Conservation (phyloP, 2,888 invertebrate genomes). For the Germaria angustata region DNA sequence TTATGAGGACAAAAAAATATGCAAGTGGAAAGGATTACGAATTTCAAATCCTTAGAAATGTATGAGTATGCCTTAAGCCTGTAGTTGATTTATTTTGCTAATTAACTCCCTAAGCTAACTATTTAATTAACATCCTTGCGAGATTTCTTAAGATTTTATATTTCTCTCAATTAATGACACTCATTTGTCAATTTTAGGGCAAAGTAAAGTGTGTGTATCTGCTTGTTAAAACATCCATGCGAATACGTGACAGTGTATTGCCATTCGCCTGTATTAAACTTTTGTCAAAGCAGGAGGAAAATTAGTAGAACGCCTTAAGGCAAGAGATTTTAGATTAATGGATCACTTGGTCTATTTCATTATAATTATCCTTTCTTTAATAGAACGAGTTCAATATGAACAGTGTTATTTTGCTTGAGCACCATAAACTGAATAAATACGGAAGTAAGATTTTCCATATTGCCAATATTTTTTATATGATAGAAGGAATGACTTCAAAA, state of each 20-base stretch:
- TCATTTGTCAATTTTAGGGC: slow-evolving; percentile 43
- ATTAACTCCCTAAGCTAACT: slow-evolving; percentile 51
- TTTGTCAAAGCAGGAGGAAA: not conserved
- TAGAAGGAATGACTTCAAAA: no score
- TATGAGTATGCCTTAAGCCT: not conserved
- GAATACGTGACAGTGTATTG: slow-evolving; percentile 34
- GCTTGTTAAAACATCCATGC: slow-evolving; percentile 3
- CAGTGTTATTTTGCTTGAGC: no score
- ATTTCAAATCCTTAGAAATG: slow-evolving; percentile 25
- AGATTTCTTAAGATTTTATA: slow-evolving; percentile 22
- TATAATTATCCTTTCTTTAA: no score
- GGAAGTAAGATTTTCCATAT: no score
- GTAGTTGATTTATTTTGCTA: slow-evolving; percentile 19
- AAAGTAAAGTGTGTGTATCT: not conserved
- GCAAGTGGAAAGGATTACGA: not conserved
- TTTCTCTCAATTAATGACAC: slow-evolving; percentile 47
- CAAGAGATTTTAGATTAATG: not conserved
- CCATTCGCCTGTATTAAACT: not conserved
- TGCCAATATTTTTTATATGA: no score
- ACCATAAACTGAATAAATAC: no score
- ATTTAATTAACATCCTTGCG: slow-evolving; percentile 61
- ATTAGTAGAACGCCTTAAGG: not conserved
- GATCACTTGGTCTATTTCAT: not conserved
- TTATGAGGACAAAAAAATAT: not conserved
- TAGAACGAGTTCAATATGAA: no score